A percentile compares a stretch with the other conserved stretches of the same genome.
These are phyloP conservation scores for Rafetus swinhoei DNA, from an alignment of 2,113 vertebrate species.

Conservation along the genomic window DNA sequence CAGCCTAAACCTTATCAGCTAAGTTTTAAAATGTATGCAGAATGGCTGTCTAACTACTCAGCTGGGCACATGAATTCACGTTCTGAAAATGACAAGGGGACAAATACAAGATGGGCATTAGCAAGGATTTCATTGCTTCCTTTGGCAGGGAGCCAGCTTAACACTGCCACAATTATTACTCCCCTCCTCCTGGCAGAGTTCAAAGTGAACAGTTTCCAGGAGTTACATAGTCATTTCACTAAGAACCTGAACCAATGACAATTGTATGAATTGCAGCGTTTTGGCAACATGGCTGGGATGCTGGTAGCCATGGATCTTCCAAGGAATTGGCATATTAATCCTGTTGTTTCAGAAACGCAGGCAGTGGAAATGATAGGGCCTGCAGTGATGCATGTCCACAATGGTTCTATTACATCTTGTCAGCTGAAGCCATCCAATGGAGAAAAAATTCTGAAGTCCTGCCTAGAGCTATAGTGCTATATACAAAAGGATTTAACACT, in stretches of 20 bases:
- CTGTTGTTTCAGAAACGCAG: not conserved
- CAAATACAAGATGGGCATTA: slow-evolving; percentile 17
- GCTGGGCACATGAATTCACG: not conserved
- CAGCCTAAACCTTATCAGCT: slow-evolving; percentile 12
- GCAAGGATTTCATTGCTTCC: not conserved
- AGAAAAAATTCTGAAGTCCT: not conserved
- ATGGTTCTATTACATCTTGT: not conserved
- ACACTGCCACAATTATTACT: not conserved
- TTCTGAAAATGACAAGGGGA: slow-evolving; percentile 12
- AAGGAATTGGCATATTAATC: not conserved
- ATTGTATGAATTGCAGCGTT: not conserved
- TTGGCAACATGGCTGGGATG: not conserved
- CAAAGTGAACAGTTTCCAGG: not conserved
- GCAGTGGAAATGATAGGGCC: not conserved
- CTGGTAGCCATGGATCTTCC: not conserved
- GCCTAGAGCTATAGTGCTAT: not conserved
- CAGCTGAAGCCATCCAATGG: not conserved
- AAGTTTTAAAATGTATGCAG: slow-evolving; percentile 22
- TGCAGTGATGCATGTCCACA: not conserved
- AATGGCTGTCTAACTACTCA: slow-evolving; percentile 35
- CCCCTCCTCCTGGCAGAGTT: not conserved
- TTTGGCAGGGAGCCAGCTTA: not conserved
- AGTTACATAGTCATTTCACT: not conserved
- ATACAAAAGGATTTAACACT: slow-evolving; percentile 4
- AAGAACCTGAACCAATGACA: not conserved